Conservation (phyloP, 1,140 invertebrate species). For the Lanistes nyassanus region DNA sequence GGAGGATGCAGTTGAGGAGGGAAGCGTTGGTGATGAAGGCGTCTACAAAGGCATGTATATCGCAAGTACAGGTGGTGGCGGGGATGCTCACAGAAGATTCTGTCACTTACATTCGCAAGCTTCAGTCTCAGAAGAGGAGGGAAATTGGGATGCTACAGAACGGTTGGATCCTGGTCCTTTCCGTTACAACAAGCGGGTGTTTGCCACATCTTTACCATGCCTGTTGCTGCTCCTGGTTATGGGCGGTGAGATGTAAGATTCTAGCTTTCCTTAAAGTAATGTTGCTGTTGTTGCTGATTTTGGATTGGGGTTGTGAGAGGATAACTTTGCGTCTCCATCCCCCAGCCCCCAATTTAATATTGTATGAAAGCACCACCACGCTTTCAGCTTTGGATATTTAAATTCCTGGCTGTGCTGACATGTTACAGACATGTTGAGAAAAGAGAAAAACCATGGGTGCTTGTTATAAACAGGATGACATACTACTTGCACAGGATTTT, state of each 20-base stretch:
- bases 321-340: no score
- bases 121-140: slow-evolving; percentile 24
- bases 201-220: slow-evolving; percentile 44
- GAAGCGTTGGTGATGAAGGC: background rate
- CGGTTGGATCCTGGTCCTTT: slow-evolving; percentile 50
- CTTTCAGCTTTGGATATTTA: no score
- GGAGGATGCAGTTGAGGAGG: background rate
- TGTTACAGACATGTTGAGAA: no score
- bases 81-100: background rate
- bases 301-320: no score
- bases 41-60: background rate
- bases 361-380: no score
- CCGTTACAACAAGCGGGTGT: slow-evolving; percentile 47
- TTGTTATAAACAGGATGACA: background rate
- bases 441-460: background rate
- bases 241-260: slow-evolving; percentile 52
- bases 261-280: slow-evolving; percentile 9
- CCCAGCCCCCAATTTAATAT: no score
- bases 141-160: slow-evolving; percentile 20
- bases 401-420: no score
- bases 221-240: slow-evolving; percentile 45
- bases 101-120: background rate
- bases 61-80: background rate
- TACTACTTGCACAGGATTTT: background rate
- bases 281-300: no score